Base-by-base conservation (phyloP, 2,113 vertebrate species). In the Eulemur macaco region DNA sequence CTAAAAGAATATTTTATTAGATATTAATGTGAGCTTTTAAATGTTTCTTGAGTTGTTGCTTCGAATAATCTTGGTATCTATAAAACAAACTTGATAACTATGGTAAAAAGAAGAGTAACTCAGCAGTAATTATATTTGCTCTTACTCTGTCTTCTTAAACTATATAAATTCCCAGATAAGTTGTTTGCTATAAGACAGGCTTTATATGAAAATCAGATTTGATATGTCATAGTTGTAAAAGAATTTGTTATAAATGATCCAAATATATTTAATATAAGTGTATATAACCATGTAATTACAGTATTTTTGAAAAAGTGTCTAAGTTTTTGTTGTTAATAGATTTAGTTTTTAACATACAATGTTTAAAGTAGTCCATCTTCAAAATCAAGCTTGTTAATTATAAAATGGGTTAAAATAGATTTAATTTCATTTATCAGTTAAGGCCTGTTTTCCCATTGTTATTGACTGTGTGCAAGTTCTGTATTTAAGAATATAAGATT, bases 221-320 rank as follows among this genome's bases (percentile, higher is more conserved):
- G 13, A 27, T 76, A 34, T 95, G 12, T 85, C 63, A 39, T 83
- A 56, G 45, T 74, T 95, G 5, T 81, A 81, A 95, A 85, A 85
- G 25, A 78, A 18, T 64, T 80, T 86, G n/a, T 68, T 84, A 17
- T 71, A 68, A 90, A 64, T 10, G 34, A 83, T 63, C 25, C 58
- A 85, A 94, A 82, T 54, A 54, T 54, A 18, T 54, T 54, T 54
- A 69, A 66, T 15, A 45, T 37, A 89, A 18, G 3, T 85, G 4
- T 69, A 2, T 95, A 66, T 89, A 94, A 54, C 73, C 84, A 89
- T 94, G 86, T 98, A 96, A 98, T 97, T 98, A 93, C 60, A 95
- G 54, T 5, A 0, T 73, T 89, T 68, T 96, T 91, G 2, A 47
- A 69, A 78, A 69, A 83, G 29, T 73, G 11, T n/a, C 73, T 86